Base-by-base conservation (phyloP, 2,888 invertebrate species). In the Eristalis intricaria region DNA sequence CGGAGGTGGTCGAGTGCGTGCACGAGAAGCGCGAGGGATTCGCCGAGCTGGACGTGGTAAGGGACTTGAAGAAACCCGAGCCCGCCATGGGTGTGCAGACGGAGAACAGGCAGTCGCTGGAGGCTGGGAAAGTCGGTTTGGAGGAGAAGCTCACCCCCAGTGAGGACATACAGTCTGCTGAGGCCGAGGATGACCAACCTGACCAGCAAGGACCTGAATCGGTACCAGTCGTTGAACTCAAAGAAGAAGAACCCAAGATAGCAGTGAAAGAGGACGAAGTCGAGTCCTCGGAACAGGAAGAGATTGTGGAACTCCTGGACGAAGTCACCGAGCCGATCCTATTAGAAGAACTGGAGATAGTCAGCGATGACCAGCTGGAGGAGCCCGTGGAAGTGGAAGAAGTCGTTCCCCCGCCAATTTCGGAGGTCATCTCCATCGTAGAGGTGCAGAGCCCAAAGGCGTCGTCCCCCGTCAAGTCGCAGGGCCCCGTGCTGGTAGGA, bases 21-120 rank as follows among this genome's bases (percentile, higher is more conserved):
- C 90, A 91, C 83, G 90, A 90, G 75, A 91, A 91, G 43, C 89
- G 90, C 43, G 90, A 92, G 32, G 90, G 90, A n/a, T 92, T 90
- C 58, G 81, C 91, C 26, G 90, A 92, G 88, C 26, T 87, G 19
- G 89, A 90, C 23, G 83, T 89, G 40, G 50, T 89, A 0, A 60
- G 89, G 78, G 85, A 79, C 26, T 19, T 86, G n/a, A 82, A 78
- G 40, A 78, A 75, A 10, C 26, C 29, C 0, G 70, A 82, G 0
- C 0, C 38, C 2, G 50, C 8, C n/a, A 8, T 7, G 13, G 35
- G 40, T 38, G 50, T 5, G 32, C 85, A 73, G 56, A 87, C 80
- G n/a, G 89, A 80, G 2, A 78, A 89, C 8, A 89, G 70, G 22
- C 56, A 80, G 38, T 65, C 74, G 0, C 19, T 78, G 63, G 64